phyloP scores from a whole-genome alignment of 1,140 invertebrate species.

The Drosophila watanabei region DNA sequence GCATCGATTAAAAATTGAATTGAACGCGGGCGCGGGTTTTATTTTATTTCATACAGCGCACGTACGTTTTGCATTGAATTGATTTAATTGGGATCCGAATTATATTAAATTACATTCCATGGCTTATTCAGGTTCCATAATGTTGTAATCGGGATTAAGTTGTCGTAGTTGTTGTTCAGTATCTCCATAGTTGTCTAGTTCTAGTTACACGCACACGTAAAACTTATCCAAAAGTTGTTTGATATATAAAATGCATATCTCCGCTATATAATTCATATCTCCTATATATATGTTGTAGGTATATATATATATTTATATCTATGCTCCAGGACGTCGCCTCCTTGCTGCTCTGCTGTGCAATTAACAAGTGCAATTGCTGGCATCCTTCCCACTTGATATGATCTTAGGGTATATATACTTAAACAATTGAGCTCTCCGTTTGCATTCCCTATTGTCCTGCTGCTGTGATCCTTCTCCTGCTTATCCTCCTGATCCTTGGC shows the following conservation, averaged over 20 bases:
- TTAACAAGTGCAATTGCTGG: conserved; percentile 74
- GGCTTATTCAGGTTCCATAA: conserved; percentile 9
- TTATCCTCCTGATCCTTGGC: background rate
- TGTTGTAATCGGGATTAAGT: conserved; percentile 10
- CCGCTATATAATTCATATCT: conserved; percentile 36
- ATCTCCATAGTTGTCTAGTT: conserved; percentile 28
- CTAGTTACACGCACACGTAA: conserved; percentile 66
- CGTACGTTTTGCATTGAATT: conserved; percentile 62
- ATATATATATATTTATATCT: conserved; percentile 24
- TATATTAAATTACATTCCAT: conserved; percentile 13
- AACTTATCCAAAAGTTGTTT: conserved; percentile 78
- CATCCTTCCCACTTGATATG: conserved; percentile 46
- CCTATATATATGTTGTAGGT: conserved; percentile 27
- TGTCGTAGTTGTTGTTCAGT: conserved; percentile 15
- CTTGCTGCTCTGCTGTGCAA: conserved; percentile 38
- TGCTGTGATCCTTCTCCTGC: background rate
- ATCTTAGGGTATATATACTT: conserved; percentile 31
- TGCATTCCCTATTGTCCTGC: conserved; percentile 60
- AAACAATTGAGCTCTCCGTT: conserved; percentile 60
- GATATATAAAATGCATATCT: conserved; percentile 78
- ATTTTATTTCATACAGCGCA: conserved; percentile 42
- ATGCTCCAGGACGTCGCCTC: conserved; percentile 12
- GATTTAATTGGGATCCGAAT: conserved; percentile 17
- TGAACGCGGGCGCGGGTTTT: conserved; percentile 10
- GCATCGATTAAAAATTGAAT: conserved; percentile 24